Base-by-base conservation (phyloP, 2,797 vertebrate genomes). In the Necrosyrtes monachus region DNA sequence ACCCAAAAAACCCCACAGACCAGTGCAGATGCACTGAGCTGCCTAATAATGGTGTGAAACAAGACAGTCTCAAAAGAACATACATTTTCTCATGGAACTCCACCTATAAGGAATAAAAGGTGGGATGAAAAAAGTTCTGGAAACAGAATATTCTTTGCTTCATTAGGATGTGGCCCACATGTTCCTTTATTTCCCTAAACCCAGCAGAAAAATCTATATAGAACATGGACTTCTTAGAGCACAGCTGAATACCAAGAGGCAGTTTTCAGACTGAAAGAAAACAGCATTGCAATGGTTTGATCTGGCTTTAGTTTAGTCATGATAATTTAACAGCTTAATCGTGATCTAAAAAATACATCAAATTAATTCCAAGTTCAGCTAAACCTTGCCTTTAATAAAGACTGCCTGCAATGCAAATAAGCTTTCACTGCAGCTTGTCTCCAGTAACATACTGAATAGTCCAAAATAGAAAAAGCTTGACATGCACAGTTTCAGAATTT, bases 1-100 rank as follows among this genome's bases (percentile, higher is more conserved):
- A 68, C 12, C 4, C 14, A 10, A 4, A 8, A 46, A 45, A 12
- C 0, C 4, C 11, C 46, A 48, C 46, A 16, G 3, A 41, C 6
- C 27, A 37, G 8, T 16, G 9, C 12, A 37, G 22, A 51, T 1
- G 1, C 16, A 53, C 13, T 27, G 18, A 64, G 16, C 13, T 64
- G 19, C 20, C 28, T 13, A 45, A 11, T 7, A 64, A 85, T 2
- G 3, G 13, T 25, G 24, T 43, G 33, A 50, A 93, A 74, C 27
- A 30, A 8, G 8, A 13, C 37, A 48, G 48, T 4, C 12, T 45
- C 28, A 18, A 62, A 65, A 48, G 11, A 54, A 37, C 1, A 48
- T 1, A 13, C 3, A 28, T 63, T 64, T 86, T 64, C 53, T 37
- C 45, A 72, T 1, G 5, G 8, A 86, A 43, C 6, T 22, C 37